Evolutionary conservation across 2,888 invertebrate species (phyloP).

Genomic region (Cataglyphis rosenhaueri): DNA sequence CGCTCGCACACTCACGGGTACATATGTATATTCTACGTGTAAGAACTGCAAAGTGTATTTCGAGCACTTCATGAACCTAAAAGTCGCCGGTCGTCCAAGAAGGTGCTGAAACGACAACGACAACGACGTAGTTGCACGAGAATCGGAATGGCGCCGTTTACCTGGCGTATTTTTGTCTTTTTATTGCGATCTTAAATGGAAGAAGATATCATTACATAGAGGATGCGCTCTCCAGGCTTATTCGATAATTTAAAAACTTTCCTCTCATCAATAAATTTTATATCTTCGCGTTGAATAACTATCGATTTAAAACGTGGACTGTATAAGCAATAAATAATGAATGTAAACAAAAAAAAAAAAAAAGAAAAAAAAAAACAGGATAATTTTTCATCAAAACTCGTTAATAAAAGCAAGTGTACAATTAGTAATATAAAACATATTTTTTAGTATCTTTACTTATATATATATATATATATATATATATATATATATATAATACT

Average conservation of each 20-base stretch:
- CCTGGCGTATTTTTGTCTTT: conserved; percentile 36
- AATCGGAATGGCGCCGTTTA: conserved; percentile 20
- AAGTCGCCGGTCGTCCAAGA: conserved; percentile 27
- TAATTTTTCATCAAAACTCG: background rate
- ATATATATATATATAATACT: too few species aligned
- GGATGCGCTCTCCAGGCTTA: background rate
- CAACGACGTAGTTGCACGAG: conserved; percentile 12
- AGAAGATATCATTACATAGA: conserved; percentile 2
- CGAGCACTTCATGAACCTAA: conserved; percentile 49
- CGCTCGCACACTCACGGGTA: conserved; percentile 18
- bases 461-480: too few species aligned
- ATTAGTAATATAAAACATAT: background rate
- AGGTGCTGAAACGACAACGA: conserved; percentile 45
- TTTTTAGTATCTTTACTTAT: conserved; percentile 13
- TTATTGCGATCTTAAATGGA: conserved; percentile 21
- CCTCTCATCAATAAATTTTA: background rate
- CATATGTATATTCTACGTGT: conserved; percentile 50
- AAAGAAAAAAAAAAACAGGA: background rate
- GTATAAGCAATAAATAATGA: conserved; percentile 2
- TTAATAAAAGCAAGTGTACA: conserved; percentile 8
- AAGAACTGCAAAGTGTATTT: conserved; percentile 47
- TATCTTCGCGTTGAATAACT: background rate
- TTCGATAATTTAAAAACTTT: conserved; percentile 22
- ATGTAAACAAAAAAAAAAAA: background rate
- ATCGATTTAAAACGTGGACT: background rate